Percentiles rank a stretch among this genome's conserved stretches.
Evolutionary conservation across 37 sponge, comb jelly and placozoan species (phyloP).

Genomic region (Petrosia ficiformis): DNA sequence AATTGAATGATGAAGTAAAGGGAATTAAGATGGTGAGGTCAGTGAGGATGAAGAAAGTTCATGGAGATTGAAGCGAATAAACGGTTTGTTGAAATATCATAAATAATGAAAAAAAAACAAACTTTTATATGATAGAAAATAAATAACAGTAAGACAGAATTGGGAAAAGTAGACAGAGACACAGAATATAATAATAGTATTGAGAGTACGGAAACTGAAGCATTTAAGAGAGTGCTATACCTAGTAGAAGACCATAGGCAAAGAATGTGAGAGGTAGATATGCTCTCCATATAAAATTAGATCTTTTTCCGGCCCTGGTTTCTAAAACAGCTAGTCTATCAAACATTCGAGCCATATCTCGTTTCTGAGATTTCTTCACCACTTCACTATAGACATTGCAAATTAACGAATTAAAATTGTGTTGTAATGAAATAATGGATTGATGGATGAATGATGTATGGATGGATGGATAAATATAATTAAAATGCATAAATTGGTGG

Average conservation of each 20-base stretch:
- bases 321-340: constrained; percentile 41
- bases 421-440: no score
- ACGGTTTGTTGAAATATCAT: no score
- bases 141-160: background rate
- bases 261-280: constrained; percentile 63
- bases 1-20: no score
- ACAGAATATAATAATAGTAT: background rate
- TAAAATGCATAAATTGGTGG: no score
- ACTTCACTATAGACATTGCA: no score
- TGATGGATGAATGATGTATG: no score
- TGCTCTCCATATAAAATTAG: constrained; percentile 7
- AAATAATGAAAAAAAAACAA: background rate
- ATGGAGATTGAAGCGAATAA: no score
- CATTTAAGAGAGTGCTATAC: no score
- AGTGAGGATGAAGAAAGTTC: no score
- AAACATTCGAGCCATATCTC: background rate
- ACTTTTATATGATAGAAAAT: background rate
- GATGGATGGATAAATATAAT: no score
- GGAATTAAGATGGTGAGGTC: no score
- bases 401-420: no score
- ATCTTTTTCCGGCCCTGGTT: constrained; percentile 54
- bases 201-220: background rate
- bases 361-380: background rate
- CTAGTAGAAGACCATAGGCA: constrained; percentile 44
- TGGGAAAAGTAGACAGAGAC: background rate